Base-by-base conservation (phyloP, 2,797 vertebrate genomes). In the Lagodon rhomboides region DNA sequence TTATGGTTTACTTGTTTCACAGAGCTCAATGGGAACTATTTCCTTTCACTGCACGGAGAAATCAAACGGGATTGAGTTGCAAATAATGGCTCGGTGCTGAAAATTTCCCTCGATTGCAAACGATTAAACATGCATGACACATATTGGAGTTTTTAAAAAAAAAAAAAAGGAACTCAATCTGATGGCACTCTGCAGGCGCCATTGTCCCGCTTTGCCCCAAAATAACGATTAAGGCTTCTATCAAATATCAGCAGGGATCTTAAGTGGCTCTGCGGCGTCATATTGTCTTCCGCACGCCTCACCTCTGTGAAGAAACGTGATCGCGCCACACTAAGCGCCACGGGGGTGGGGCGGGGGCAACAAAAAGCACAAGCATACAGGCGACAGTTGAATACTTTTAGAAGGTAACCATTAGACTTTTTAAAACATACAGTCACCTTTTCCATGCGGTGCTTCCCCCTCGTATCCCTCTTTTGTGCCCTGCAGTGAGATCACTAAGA, bases 161-260 rank as follows among this genome's bases (percentile, higher is more conserved):
- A 68, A 64, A 34, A 64, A 30, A 66, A 74, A 65, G 84, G 84
- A 89, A 89, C 75, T 79, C 79, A 80, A 83, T 76, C 82, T 85
- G 80, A 82, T 11, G 47, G 51, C 56, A 44, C 82, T 83, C 85
- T 80, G 70, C 80, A 84, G 92, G 93, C 89, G 92, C 93, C 93
- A 75, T 92, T 87, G 85, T 87, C 87, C 86, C 77, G 16, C 88
- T 86, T 85, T 87, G 85, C 80, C 89, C 91, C 91, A 86, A 94
- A 95, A 94, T 93, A 92, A 88, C 82, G 79, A 94, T 94, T 94
- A 94, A 85, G 77, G 72, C 83, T 89, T 95, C 92, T 92, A 94
- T 94, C 88, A 54, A 87, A 91, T 94, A 92, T 93, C 94, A 75
- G 30, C 27, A 6, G 43, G 74, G 87, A 87, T 89, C 87, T 93